Evolutionary conservation across 1,140 invertebrate genomes (phyloP).

Genomic region (Philopotamus ludificatus): DNA sequence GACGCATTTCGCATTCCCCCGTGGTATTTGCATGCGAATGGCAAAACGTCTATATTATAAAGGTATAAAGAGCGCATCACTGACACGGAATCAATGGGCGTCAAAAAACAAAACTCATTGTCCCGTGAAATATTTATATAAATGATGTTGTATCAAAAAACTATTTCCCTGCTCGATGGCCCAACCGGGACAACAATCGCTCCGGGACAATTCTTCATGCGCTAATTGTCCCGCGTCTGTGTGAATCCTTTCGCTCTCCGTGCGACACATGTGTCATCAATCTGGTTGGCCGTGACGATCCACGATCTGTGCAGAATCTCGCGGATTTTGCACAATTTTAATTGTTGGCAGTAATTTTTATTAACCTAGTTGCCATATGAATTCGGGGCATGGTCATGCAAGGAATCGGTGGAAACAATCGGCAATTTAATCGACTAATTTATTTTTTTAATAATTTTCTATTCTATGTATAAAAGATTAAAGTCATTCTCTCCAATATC

Average conservation of each 20-base stretch:
- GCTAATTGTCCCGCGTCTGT: conserved; percentile 10
- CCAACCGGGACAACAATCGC: conserved; percentile 2
- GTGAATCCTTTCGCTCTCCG: not conserved
- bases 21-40: conserved; percentile 19
- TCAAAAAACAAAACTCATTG: conserved; percentile 32
- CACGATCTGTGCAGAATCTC: no score
- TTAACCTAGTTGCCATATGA: no score
- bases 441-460: no score
- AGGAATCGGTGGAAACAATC: no score
- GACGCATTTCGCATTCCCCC: not conserved
- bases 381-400: no score
- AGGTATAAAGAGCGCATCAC: conserved; percentile 26
- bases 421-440: no score
- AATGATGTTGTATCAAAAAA: conserved; percentile 40
- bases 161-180: conserved; percentile 23
- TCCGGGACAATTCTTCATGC: conserved; percentile 21
- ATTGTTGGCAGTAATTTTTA: no score
- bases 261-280: not conserved
- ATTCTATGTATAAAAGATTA: no score
- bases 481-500: no score
- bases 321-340: no score
- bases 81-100: conserved; percentile 21
- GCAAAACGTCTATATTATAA: conserved; percentile 15
- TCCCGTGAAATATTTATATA: conserved; percentile 39
- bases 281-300: no score